Conservation (phyloP, 2,888 invertebrate genomes). For the Drosophila subsilvestris region DNA sequence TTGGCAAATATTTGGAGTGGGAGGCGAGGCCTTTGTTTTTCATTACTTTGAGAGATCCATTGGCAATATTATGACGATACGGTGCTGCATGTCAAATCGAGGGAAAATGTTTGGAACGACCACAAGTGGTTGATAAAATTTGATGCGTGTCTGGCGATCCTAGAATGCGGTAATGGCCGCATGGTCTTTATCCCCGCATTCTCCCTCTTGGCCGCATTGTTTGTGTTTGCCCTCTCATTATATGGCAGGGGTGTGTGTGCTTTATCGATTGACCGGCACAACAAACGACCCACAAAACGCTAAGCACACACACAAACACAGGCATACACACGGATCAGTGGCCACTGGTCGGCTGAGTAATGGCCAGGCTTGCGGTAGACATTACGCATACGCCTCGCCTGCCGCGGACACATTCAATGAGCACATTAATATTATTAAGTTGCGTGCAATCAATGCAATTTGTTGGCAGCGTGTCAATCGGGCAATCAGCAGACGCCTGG, state of each 20-base stretch:
- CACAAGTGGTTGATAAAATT: conserved; percentile 77
- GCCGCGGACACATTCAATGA: conserved; percentile 43
- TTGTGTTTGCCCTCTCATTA: conserved; percentile 48
- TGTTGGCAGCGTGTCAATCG: conserved; percentile 47
- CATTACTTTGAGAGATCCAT: conserved; percentile 66
- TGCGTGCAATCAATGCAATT: conserved; percentile 71
- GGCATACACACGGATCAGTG: conserved; percentile 12
- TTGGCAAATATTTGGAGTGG: conserved; percentile 33
- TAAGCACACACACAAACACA: background rate
- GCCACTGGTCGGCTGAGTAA: conserved; percentile 34
- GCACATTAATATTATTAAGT: conserved; percentile 66
- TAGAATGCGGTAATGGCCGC: conserved; percentile 40
- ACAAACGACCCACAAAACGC: conserved; percentile 13
- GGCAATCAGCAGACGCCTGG: conserved; percentile 6
- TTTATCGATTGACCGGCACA: conserved; percentile 61
- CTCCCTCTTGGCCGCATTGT: conserved; percentile 20
- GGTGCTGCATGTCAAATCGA: conserved; percentile 52
- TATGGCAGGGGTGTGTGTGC: conserved; percentile 19
- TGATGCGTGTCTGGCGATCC: conserved; percentile 56
- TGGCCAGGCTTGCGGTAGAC: conserved; percentile 54
- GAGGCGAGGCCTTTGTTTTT: conserved; percentile 44
- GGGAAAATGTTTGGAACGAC: conserved; percentile 66
- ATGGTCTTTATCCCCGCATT: background rate
- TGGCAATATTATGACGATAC: conserved; percentile 44
- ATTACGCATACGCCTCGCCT: conserved; percentile 63